These are phyloP conservation scores for Brenthis daphne DNA, from an alignment of 2,888 invertebrate genomes.

Conservation along the genomic window DNA sequence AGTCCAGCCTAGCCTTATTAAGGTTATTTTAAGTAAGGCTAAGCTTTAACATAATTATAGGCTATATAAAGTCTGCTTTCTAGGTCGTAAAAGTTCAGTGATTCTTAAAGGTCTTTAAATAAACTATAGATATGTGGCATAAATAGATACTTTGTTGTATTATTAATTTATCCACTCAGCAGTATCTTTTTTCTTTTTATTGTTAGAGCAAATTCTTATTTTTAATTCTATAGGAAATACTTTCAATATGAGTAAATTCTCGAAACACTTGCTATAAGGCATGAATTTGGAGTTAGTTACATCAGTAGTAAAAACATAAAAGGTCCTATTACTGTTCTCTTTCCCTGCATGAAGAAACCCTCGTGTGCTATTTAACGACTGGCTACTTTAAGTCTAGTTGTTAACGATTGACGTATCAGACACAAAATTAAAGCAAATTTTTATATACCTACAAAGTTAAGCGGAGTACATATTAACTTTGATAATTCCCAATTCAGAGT, in stretches of 20 bases:
- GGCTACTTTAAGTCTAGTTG: too few species aligned
- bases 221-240: background rate
- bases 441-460: too few species aligned
- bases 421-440: too few species aligned
- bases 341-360: too few species aligned
- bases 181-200: background rate
- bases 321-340: too few species aligned
- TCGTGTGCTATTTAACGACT: too few species aligned
- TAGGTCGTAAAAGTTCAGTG: slow-evolving; percentile 17
- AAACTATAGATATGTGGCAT: slow-evolving; percentile 8
- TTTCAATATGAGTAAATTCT: background rate
- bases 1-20: background rate
- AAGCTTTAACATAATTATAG: background rate
- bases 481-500: too few species aligned
- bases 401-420: too few species aligned
- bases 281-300: too few species aligned
- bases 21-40: slow-evolving; percentile 17
- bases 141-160: slow-evolving; percentile 6
- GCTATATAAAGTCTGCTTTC: background rate
- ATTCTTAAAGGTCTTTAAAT: slow-evolving; percentile 7
- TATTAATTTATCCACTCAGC: background rate
- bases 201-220: background rate
- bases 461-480: too few species aligned
- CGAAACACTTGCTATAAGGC: background rate
- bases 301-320: too few species aligned